Evolutionary conservation across 2,888 invertebrate genomes (phyloP).

Genomic region (Caprella mutica): DNA sequence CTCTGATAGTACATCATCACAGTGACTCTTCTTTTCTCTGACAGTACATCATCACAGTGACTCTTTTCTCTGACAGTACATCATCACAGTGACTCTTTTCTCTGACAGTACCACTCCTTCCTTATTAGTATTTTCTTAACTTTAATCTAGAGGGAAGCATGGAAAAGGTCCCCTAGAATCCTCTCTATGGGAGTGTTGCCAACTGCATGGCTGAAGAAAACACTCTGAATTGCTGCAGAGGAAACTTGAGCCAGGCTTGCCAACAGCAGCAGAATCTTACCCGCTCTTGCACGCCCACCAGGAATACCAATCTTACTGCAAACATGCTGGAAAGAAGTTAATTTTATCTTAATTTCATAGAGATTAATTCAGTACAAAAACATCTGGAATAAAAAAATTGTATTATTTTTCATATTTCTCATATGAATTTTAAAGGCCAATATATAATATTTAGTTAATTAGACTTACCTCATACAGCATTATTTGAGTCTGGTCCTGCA

Average conservation of each 20-base stretch:
- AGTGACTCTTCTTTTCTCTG: no score
- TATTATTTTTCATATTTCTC: no score
- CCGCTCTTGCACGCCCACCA: slow-evolving; percentile 49
- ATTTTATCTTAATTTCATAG: no score
- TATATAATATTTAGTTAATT: neutral
- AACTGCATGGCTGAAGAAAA: slow-evolving; percentile 67
- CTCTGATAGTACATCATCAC: no score
- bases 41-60: no score
- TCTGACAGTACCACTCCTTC: no score
- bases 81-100: no score
- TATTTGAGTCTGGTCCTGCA: slow-evolving; percentile 70
- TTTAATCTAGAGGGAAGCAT: neutral
- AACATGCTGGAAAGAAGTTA: no score
- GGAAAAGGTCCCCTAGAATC: slow-evolving; percentile 54
- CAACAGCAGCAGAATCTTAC: slow-evolving; percentile 59
- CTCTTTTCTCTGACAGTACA: no score
- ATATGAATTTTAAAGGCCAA: neutral
- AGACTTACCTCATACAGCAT: slow-evolving; percentile 52
- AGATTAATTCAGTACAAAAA: no score
- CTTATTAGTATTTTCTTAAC: no score
- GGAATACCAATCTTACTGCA: no score
- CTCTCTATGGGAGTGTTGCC: slow-evolving; percentile 61
- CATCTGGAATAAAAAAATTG: neutral
- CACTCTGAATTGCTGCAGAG: slow-evolving; percentile 50
- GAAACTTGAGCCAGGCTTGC: slow-evolving; percentile 52